phyloP scores from a whole-genome alignment of 1,140 invertebrate species.

The Monochamus saltuarius region DNA sequence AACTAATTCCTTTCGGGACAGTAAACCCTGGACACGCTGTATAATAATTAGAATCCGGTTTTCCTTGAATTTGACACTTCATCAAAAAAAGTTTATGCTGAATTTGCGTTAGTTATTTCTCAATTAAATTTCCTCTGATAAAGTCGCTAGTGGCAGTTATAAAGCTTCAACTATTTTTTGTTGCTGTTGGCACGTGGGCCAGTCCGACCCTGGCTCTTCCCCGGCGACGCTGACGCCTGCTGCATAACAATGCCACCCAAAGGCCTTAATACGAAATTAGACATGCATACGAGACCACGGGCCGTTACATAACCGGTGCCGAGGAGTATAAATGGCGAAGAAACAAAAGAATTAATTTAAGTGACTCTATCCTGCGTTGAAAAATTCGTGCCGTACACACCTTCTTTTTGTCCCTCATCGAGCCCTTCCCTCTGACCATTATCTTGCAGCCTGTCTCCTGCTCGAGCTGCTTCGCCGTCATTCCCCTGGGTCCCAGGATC shows the following conservation, averaged over 20 bases:
- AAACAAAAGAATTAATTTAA: slow-evolving; percentile 31
- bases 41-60: too few relatives aligned
- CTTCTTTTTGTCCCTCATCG: slow-evolving; percentile 99
- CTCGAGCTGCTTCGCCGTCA: slow-evolving; percentile 99
- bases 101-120: too few relatives aligned
- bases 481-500: slow-evolving; percentile 97
- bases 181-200: too few relatives aligned
- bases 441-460: slow-evolving; percentile 99
- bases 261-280: slow-evolving; percentile 5
- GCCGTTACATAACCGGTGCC: neutral
- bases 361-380: slow-evolving; percentile 16
- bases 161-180: too few relatives aligned
- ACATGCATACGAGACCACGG: slow-evolving; percentile 1
- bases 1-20: too few relatives aligned
- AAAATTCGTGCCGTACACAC: slow-evolving; percentile 60
- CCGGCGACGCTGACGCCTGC: too few relatives aligned
- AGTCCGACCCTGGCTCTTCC: too few relatives aligned
- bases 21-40: too few relatives aligned
- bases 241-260: neutral
- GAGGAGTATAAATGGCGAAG: neutral
- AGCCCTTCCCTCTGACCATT: slow-evolving; percentile 99
- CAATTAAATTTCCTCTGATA: too few relatives aligned
- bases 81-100: too few relatives aligned
- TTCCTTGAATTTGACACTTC: too few relatives aligned
- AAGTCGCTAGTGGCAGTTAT: too few relatives aligned